These are phyloP conservation scores for Pitta sordida DNA, from an alignment of 2,113 vertebrate species.

Conservation along the genomic window DNA sequence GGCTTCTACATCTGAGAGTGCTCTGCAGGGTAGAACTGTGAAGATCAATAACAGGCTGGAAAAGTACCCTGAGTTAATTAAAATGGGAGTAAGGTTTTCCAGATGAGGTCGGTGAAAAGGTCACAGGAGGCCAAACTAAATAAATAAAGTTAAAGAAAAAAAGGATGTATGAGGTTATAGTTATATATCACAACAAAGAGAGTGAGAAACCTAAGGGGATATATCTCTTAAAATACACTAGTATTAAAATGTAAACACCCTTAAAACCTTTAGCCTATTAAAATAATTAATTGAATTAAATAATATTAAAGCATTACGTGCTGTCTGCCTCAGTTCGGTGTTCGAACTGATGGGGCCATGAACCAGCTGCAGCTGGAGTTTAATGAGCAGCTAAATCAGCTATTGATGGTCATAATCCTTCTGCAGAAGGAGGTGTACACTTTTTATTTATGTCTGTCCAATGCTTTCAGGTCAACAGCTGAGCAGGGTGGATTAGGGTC, in stretches of 20 bases:
- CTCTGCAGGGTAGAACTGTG: neutral
- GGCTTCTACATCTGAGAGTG: neutral
- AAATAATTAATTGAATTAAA: neutral
- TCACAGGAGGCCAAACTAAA: neutral
- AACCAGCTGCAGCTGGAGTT: neutral
- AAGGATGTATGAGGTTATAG: neutral
- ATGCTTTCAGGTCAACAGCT: neutral
- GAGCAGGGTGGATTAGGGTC: neutral
- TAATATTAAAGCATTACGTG: neutral
- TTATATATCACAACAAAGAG: neutral
- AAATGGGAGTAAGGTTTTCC: conserved; percentile 22
- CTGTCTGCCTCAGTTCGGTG: neutral
- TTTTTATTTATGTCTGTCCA: neutral
- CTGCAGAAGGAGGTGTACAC: neutral
- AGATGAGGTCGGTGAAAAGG: neutral
- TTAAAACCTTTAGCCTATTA: neutral
- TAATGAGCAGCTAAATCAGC: neutral
- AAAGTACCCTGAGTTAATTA: conserved; percentile 4
- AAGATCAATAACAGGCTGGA: neutral
- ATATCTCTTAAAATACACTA: neutral
- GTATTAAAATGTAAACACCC: neutral
- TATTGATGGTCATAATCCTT: neutral
- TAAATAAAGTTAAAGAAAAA: neutral
- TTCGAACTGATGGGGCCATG: neutral
- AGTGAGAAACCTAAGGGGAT: neutral